Percentiles rank a stretch among this genome's conserved stretches.
Conservation (phyloP, 2,888 invertebrate species). For the Troglohyphantes excavatus region DNA sequence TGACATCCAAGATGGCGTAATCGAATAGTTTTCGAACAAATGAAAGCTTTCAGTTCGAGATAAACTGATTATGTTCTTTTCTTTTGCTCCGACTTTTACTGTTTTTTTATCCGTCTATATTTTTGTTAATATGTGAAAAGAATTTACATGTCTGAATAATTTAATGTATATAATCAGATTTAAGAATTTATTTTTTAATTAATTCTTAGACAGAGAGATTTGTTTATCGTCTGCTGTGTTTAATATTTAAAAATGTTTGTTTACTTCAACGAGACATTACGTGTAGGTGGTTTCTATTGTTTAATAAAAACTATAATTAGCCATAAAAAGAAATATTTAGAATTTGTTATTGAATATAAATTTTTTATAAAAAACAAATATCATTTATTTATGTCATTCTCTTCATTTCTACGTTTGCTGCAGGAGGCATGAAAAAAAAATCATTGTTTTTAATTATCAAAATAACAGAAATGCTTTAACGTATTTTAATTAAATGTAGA, state of each 20-base stretch:
- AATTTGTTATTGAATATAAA: too few relatives aligned
- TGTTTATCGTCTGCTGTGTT: neutral
- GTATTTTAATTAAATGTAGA: too few relatives aligned
- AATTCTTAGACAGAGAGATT: neutral
- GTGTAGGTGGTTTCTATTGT: neutral
- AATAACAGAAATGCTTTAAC: too few relatives aligned
- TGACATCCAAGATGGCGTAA: neutral
- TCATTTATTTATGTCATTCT: too few relatives aligned
- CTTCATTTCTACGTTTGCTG: too few relatives aligned
- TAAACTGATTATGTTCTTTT: neutral
- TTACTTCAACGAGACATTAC: neutral
- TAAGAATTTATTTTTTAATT: neutral
- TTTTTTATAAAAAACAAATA: too few relatives aligned
- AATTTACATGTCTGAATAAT: neutral
- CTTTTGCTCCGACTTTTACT: too few relatives aligned
- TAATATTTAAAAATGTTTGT: neutral
- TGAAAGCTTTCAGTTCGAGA: neutral
- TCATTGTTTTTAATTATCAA: too few relatives aligned
- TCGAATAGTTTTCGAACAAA: neutral
- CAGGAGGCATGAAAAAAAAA: too few relatives aligned
- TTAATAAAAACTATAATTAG: neutral
- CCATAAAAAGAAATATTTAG: too few relatives aligned
- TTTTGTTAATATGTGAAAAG: neutral
- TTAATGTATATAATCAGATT: too few relatives aligned
- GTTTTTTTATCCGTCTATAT: too few relatives aligned